These are phyloP conservation scores for Chamaetylas fuelleborni DNA, from an alignment of 2,113 vertebrate species.

Conservation along the genomic window DNA sequence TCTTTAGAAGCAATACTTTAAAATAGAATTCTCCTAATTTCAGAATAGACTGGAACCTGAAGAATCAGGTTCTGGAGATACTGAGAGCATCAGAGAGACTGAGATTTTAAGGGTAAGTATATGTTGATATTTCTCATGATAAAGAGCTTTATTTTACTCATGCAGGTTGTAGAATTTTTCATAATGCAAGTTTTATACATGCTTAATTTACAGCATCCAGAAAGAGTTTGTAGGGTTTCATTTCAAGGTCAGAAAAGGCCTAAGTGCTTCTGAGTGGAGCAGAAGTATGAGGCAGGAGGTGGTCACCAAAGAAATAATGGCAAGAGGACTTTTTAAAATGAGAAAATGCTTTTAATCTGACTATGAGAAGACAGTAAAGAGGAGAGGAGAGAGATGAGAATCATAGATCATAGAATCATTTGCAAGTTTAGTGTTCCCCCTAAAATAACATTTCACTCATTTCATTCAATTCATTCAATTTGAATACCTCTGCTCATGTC, in stretches of 20 bases:
- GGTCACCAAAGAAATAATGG: neutral
- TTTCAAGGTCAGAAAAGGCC: neutral
- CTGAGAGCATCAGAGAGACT: neutral
- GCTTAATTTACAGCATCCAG: neutral
- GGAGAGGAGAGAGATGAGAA: neutral
- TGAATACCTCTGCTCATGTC: neutral
- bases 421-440: neutral
- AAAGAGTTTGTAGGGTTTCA: neutral
- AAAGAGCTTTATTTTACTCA: neutral
- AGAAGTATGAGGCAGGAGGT: neutral
- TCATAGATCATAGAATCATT: neutral
- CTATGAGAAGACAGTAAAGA: neutral
- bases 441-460: neutral
- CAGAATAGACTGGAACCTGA: constrained; percentile 78
- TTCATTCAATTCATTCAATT: neutral
- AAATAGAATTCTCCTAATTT: constrained; percentile 8
- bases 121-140: neutral
- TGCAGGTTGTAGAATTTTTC: neutral
- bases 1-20: neutral
- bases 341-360: neutral
- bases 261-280: neutral
- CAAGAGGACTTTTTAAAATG: neutral
- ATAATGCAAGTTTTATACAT: neutral
- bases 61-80: constrained; percentile 75
- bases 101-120: constrained; percentile 69